Base-by-base conservation (phyloP, 1,140 invertebrate genomes). In the Drosophila leontia region DNA sequence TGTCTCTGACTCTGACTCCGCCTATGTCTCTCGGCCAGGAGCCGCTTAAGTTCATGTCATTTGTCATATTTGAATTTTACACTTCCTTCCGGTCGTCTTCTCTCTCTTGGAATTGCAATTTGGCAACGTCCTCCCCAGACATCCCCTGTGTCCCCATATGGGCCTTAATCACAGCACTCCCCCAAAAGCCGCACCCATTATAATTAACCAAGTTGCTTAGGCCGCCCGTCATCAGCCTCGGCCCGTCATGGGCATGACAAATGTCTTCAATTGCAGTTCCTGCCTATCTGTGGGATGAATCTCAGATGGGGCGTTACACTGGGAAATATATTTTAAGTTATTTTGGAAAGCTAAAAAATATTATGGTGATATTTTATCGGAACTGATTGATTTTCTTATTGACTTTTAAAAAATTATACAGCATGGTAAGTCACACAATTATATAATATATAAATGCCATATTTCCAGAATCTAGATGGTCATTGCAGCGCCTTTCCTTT, bases 41-140 rank as follows among this genome's bases (percentile, higher is more conserved):
- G 82, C 75, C 86, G 86, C 82, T 90, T 90, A 90, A 90, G 85
- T 90, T 90, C 78, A 90, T 90, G 85, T 90, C 85, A 90, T 91
- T 90, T 90, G 85, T 90, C 85, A 90, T 90, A 90, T 90, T 90
- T 90, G 85, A 90, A 90, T 90, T 90, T 90, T 90, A 90, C 85
- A 90, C 85, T 90, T 90, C 85, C 85, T 90, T 90, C 85, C 86
- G 85, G 85, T 91, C 80, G 78, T 90, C 74, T 65, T 55, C 75
- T 78, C 75, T 78, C 78, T 69, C 78, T 71, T 72, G 78, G 69
- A 88, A 80, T 84, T 88, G 85, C 85, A 90, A 90, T 87, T 85
- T 85, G 85, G 45, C 45, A 56, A 34, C 51, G 13, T 13, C 41
- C 56, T 7, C 26, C 62, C 15, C 29, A 23, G 61, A 26, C 12